Evolutionary conservation across 1,140 invertebrate genomes (phyloP).

Genomic region (Helicorthomorpha holstii): DNA sequence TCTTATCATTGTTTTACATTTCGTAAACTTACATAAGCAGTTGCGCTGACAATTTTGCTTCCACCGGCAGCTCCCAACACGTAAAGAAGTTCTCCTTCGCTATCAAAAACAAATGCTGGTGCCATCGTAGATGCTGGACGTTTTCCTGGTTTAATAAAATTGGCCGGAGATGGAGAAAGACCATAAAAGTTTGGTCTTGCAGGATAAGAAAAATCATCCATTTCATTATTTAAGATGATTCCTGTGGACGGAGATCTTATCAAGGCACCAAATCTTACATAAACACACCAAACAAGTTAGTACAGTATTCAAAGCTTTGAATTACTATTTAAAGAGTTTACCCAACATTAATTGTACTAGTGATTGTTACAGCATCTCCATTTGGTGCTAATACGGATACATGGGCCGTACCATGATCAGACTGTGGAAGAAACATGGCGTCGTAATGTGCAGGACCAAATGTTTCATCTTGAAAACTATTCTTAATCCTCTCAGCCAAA

Average conservation of each 20-base stretch:
- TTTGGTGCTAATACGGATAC: conserved; percentile 63
- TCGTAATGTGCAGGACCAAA: conserved; percentile 49
- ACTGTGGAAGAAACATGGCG: conserved; percentile 29
- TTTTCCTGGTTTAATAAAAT: conserved; percentile 60
- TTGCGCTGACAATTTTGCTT: conserved; percentile 65
- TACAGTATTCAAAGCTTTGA: not conserved
- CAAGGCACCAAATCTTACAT: conserved; percentile 53
- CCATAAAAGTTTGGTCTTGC: conserved; percentile 56
- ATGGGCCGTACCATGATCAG: conserved; percentile 75
- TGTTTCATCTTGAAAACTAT: conserved; percentile 43
- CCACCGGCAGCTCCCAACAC: conserved; percentile 85
- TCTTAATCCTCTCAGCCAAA: not conserved
- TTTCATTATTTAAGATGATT: conserved; percentile 80
- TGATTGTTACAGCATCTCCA: conserved; percentile 83
- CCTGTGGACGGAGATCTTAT: conserved; percentile 60
- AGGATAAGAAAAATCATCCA: conserved; percentile 87
- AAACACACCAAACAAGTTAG: not conserved
- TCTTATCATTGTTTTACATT: too few relatives aligned
- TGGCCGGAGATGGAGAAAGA: conserved; percentile 54
- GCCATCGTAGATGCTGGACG: conserved; percentile 80
- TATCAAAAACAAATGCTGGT: conserved; percentile 62
- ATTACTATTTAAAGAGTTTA: conserved; percentile 21
- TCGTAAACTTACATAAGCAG: not conserved
- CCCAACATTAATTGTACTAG: conserved; percentile 81
- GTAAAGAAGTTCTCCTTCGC: conserved; percentile 48